Evolutionary conservation across 2,113 vertebrate species (phyloP).

Genomic region (Geococcyx californianus): DNA sequence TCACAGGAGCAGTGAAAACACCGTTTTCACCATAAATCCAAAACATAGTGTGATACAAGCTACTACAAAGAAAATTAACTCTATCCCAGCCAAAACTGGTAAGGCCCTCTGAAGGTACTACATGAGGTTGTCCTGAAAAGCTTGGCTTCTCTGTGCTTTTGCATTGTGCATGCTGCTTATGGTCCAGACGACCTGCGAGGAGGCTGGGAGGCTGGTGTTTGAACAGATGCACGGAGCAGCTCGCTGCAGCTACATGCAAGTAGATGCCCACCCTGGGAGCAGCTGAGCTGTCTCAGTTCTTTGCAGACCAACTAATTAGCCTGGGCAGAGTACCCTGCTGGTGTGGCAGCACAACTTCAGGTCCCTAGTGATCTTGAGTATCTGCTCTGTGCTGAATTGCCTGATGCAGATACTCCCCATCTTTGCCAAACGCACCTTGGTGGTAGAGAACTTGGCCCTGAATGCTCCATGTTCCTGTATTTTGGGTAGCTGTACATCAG

Average conservation of each 20-base stretch:
- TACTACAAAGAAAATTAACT: background rate
- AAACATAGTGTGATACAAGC: background rate
- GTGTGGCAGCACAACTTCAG: background rate
- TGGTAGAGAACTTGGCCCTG: background rate
- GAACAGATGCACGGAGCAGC: background rate
- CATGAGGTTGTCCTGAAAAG: background rate
- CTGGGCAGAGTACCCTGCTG: background rate
- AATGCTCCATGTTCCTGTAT: background rate
- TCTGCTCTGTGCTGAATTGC: background rate
- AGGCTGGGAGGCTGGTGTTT: background rate
- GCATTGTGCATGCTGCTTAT: rapidly evolving
- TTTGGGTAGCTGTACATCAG: background rate
- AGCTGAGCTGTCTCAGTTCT: background rate
- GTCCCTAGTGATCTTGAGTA: background rate
- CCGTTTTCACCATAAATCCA: background rate
- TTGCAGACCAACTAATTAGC: background rate
- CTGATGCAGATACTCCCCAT: background rate
- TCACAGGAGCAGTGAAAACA: background rate
- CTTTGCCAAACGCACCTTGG: background rate
- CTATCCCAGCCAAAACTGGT: background rate
- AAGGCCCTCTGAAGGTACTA: background rate
- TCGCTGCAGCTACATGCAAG: background rate
- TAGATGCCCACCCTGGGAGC: background rate
- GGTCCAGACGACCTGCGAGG: background rate
- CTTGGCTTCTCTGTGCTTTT: background rate